Conservation (phyloP, 2,888 invertebrate species). For the Rotaria magnacalcarata region DNA sequence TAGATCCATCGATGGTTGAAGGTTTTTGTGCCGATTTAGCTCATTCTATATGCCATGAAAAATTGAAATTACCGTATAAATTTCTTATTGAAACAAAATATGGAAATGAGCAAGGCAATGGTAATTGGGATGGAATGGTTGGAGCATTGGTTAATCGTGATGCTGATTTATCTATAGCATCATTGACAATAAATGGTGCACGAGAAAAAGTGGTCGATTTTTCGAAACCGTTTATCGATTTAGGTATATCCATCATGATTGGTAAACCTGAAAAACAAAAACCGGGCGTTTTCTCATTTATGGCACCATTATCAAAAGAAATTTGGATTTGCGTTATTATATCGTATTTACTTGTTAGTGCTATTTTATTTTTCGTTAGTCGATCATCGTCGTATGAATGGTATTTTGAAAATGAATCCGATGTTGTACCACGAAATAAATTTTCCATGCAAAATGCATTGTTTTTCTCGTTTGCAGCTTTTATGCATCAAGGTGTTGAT, state of each 20-base stretch:
- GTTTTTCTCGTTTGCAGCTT: constrained; percentile 46
- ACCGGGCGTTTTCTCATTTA: constrained; percentile 18
- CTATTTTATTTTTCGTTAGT: constrained; percentile 39
- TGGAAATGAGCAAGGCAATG: background rate
- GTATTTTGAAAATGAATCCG: constrained; percentile 36
- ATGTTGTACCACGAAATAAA: background rate
- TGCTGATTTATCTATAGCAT: constrained; percentile 66
- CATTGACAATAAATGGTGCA: constrained; percentile 46
- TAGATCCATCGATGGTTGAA: constrained; percentile 17
- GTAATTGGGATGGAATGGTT: constrained; percentile 45
- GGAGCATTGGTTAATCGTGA: constrained; percentile 55
- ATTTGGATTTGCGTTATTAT: constrained; percentile 44
- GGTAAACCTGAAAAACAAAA: constrained; percentile 47
- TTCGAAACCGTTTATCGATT: constrained; percentile 47
- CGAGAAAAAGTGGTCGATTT: constrained; percentile 47
- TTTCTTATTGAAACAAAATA: constrained; percentile 30
- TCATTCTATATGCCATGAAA: background rate
- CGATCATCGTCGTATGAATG: constrained; percentile 43
- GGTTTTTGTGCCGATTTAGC: background rate
- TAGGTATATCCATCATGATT: constrained; percentile 47
- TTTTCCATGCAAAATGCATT: constrained; percentile 45
- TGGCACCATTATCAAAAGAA: background rate
- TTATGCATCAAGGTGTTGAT: constrained; percentile 47
- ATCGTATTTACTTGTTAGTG: constrained; percentile 40
- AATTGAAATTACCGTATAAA: constrained; percentile 14